A percentile compares a stretch with the other conserved stretches of the same genome.
Conservation (phyloP, 35 echinoderm and acorn worm species). For the Lytechinus pictus region DNA sequence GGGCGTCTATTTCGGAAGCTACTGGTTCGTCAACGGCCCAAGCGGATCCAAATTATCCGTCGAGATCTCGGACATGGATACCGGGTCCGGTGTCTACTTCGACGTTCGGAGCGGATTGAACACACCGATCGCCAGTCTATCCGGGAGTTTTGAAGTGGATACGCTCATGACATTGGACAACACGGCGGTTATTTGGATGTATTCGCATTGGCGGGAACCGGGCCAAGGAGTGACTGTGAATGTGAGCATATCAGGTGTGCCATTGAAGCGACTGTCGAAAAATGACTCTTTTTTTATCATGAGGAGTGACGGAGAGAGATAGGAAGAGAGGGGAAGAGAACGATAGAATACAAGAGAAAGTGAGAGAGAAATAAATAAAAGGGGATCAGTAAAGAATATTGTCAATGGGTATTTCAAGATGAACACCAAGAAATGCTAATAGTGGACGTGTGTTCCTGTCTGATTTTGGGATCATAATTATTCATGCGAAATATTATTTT, state of each 20-base stretch:
- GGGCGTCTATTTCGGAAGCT: conserved; percentile 36
- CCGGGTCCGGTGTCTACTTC: conserved; percentile 9
- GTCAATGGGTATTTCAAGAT: too few species aligned
- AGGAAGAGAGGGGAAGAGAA: too few species aligned
- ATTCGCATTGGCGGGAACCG: conserved; percentile 24
- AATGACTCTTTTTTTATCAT: too few species aligned
- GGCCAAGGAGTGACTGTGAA: conserved; percentile 4
- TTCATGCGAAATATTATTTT: too few species aligned
- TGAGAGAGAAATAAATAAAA: too few species aligned
- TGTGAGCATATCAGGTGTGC: conserved; percentile 26
- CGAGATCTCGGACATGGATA: conserved; percentile 21
- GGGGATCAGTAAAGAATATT: too few species aligned
- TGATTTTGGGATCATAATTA: too few species aligned
- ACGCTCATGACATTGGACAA: conserved; percentile 17
- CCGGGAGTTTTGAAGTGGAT: background rate
- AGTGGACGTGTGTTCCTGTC: too few species aligned
- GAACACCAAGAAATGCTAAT: too few species aligned
- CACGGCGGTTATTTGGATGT: conserved; percentile 26
- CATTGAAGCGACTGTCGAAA: too few species aligned
- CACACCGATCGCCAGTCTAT: conserved; percentile 24
- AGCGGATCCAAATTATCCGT: background rate
- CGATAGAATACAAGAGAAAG: too few species aligned
- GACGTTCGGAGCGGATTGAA: conserved; percentile 26
- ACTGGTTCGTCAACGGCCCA: conserved; percentile 26
- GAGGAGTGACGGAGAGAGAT: too few species aligned